phyloP scores from a whole-genome alignment of 92 coral and sea anemone species.

The Nematostella vectensis region DNA sequence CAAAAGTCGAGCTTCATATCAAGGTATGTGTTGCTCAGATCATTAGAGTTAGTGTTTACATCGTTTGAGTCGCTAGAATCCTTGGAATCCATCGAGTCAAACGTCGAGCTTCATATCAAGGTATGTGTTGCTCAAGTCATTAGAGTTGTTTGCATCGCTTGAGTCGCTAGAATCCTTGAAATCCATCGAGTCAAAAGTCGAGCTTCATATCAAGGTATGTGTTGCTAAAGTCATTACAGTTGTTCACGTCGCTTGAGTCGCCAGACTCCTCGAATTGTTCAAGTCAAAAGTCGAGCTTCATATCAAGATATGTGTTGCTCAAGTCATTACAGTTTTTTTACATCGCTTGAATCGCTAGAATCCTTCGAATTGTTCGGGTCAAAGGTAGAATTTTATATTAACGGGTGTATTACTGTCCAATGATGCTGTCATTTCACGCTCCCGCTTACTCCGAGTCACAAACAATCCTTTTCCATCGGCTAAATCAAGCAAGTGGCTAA shows the following conservation, averaged over 20 bases:
- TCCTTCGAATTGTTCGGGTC: no score
- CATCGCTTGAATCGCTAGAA: no score
- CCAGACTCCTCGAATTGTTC: conserved; percentile 19
- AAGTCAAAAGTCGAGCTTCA: conserved; percentile 8
- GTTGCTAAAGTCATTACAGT: no score
- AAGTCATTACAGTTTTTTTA: no score
- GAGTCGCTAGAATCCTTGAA: conserved; percentile 26
- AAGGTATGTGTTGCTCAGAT: conserved; percentile 9
- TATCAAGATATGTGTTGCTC: conserved; percentile 3
- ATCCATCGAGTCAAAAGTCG: conserved; percentile 14
- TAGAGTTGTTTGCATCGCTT: conserved; percentile 3
- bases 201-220: conserved; percentile 9
- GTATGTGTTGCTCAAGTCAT: conserved; percentile 1
- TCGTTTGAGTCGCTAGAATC: conserved; percentile 23
- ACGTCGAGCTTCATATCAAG: conserved; percentile 12
- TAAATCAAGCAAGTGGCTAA: no score
- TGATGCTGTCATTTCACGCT: no score
- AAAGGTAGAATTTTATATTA: no score
- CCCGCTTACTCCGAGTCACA: no score
- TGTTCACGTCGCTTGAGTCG: no score
- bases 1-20: conserved; percentile 10
- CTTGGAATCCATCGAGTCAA: conserved; percentile 17
- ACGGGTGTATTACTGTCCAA: no score
- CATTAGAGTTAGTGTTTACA: background rate
- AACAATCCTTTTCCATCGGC: no score